phyloP scores from a whole-genome alignment of 2,113 vertebrate species.

The Riparia riparia region DNA sequence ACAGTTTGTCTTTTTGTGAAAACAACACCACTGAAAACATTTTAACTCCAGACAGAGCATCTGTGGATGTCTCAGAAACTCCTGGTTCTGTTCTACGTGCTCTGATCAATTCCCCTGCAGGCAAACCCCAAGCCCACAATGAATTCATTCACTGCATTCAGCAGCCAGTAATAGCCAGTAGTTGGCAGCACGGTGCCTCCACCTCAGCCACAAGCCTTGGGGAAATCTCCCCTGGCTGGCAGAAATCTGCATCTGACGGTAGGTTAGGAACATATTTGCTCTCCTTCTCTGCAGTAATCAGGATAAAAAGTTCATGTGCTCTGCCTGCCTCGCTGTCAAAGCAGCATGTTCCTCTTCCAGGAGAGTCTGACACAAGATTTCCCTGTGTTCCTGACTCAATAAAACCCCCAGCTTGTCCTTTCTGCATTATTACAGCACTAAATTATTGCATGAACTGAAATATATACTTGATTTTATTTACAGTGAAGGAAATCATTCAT shows the following conservation, averaged over 20 bases:
- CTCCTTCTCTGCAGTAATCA: background rate
- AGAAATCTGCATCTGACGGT: background rate
- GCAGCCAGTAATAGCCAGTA: slow-evolving; percentile 44
- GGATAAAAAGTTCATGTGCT: background rate
- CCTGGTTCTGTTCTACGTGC: background rate
- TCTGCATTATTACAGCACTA: background rate
- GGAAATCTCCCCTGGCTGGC: background rate
- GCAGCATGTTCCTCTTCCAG: background rate
- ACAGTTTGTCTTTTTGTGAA: background rate
- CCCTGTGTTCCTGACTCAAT: background rate
- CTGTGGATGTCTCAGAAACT: background rate
- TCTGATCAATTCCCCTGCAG: background rate
- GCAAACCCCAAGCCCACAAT: background rate
- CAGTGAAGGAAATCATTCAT: slow-evolving; percentile 13
- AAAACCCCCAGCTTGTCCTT: background rate
- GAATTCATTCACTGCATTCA: background rate
- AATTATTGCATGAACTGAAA: background rate
- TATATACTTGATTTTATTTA: slow-evolving; percentile 26
- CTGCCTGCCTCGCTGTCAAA: background rate
- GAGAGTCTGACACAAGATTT: background rate
- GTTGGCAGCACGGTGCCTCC: slow-evolving; percentile 47
- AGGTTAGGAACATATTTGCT: background rate
- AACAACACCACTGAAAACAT: background rate
- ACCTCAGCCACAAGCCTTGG: background rate
- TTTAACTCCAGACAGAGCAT: background rate